Conservation (phyloP, 1,140 invertebrate genomes). For the Acromyrmex heyeri region DNA sequence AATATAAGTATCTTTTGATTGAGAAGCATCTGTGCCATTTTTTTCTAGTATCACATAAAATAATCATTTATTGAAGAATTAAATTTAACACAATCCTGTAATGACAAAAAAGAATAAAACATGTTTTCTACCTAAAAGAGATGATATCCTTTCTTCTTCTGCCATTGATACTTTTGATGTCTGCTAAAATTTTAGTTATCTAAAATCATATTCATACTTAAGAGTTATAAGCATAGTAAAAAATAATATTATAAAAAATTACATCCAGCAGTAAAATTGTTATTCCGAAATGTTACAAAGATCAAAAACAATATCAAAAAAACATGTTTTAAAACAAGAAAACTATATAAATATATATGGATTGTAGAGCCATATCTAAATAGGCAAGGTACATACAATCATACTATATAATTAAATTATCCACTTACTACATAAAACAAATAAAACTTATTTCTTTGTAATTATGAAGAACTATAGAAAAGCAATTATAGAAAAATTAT, state of each 20-base stretch:
- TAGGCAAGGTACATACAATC: no score
- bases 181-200: slow-evolving; percentile 2
- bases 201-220: background rate
- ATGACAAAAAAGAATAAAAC: background rate
- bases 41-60: slow-evolving; percentile 45
- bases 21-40: slow-evolving; percentile 47
- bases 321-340: no score
- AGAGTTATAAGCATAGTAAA: background rate
- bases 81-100: background rate
- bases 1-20: slow-evolving; percentile 66
- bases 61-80: background rate
- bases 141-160: slow-evolving; percentile 25
- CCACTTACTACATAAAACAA: background rate
- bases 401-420: background rate
- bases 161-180: slow-evolving; percentile 46
- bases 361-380: no score
- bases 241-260: background rate
- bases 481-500: background rate
- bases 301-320: no score
- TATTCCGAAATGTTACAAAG: background rate
- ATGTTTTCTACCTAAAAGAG: slow-evolving; percentile 42
- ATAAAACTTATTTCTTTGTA: no score
- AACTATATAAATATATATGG: no score
- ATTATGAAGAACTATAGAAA: background rate
- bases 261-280: background rate